Conservation (phyloP, 2,797 vertebrate genomes). For the Pipistrellus kuhlii region DNA sequence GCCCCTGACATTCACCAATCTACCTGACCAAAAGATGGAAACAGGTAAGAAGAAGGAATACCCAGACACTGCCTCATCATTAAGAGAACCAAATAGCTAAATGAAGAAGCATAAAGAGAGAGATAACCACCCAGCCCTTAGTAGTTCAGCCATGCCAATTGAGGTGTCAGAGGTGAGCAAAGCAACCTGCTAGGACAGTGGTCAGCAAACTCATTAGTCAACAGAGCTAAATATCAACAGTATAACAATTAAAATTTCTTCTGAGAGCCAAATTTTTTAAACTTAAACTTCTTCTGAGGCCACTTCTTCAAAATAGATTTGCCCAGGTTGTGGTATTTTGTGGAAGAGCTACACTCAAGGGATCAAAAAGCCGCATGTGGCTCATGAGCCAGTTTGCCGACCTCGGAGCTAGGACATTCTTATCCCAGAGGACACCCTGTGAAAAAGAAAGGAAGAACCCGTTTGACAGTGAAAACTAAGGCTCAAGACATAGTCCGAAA, state of each 20-base stretch:
- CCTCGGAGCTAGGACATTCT: neutral
- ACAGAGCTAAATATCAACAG: too few relatives aligned
- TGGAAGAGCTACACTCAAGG: too few relatives aligned
- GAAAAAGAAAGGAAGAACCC: neutral
- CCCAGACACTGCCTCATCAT: neutral
- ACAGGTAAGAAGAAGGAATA: neutral
- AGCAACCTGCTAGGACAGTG: neutral
- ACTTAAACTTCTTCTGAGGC: too few relatives aligned
- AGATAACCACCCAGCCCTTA: neutral
- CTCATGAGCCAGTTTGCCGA: too few relatives aligned
- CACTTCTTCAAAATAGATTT: too few relatives aligned
- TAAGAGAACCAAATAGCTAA: neutral
- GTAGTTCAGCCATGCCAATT: neutral
- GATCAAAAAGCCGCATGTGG: too few relatives aligned
- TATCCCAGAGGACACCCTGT: neutral
- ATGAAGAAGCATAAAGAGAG: neutral
- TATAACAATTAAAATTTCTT: too few relatives aligned
- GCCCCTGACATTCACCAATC: neutral
- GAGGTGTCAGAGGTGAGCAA: neutral
- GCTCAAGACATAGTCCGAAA: neutral
- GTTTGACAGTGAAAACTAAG: neutral
- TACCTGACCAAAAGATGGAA: neutral
- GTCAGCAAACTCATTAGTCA: too few relatives aligned
- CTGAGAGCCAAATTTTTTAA: too few relatives aligned
- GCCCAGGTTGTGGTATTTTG: too few relatives aligned